Percentiles rank a stretch among this genome's conserved stretches.
These are phyloP conservation scores for Daboia siamensis DNA, from an alignment of 2,113 vertebrate genomes.

Conservation along the genomic window DNA sequence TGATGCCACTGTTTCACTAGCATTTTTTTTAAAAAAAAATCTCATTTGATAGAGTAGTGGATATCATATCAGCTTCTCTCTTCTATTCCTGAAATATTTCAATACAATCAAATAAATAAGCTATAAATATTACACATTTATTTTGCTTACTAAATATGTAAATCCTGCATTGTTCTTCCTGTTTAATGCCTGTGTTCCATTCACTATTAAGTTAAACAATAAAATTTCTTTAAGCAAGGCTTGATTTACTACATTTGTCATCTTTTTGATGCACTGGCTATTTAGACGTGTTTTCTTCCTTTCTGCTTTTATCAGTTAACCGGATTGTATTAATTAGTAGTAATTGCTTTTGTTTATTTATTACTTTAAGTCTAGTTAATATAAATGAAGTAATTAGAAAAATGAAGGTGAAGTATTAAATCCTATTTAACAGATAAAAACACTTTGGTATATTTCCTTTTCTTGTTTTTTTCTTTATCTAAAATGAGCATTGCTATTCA, in stretches of 20 bases:
- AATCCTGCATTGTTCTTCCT: not conserved
- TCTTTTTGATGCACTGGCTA: conserved; percentile 33
- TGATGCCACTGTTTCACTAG: not conserved
- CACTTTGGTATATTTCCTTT: conserved; percentile 25
- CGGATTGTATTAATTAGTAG: not conserved
- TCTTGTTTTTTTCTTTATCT: conserved; percentile 31
- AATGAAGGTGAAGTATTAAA: conserved; percentile 42
- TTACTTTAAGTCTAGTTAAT: not conserved
- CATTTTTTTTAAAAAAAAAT: not conserved
- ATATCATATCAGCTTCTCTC: not conserved
- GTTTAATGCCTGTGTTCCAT: not conserved
- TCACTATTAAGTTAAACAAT: conserved; percentile 1
- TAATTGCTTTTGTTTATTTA: not conserved
- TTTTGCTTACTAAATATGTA: not conserved
- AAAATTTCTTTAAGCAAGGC: conserved; percentile 12
- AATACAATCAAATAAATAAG: not conserved
- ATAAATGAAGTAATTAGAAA: not conserved
- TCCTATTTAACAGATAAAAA: conserved; percentile 42
- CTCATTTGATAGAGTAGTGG: not conserved
- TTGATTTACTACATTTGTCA: conserved; percentile 48
- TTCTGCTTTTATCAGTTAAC: not conserved
- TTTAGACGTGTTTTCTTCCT: not conserved
- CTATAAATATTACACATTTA: not conserved
- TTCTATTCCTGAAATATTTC: not conserved
- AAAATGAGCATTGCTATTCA: conserved; percentile 48